Percentiles rank a stretch among this genome's conserved stretches.
These are phyloP conservation scores for Trachelipus rathkii DNA, from an alignment of 1,140 invertebrate species.

Conservation along the genomic window DNA sequence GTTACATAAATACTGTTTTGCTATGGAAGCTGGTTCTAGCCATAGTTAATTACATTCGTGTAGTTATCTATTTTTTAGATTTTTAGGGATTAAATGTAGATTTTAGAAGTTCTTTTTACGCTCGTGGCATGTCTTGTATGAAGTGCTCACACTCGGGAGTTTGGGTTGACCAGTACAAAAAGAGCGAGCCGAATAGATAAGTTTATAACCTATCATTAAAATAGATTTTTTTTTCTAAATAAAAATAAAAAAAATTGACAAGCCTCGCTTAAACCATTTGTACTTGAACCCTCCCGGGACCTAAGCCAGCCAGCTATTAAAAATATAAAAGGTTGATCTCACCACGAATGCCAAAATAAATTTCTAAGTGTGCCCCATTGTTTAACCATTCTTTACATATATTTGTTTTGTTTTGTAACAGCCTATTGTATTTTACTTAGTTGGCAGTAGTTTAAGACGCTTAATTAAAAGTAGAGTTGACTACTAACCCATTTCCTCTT, in stretches of 20 bases:
- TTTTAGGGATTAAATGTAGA: constrained; percentile 21
- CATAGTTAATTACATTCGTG: neutral
- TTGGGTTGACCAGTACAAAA: constrained; percentile 33
- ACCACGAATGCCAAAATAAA: no score
- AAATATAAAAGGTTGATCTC: neutral
- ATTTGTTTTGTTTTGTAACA: no score
- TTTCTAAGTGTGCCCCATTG: no score
- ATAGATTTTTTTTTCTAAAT: no score
- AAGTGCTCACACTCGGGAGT: constrained; percentile 38
- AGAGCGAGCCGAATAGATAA: neutral
- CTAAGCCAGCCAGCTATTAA: neutral
- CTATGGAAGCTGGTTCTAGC: constrained; percentile 2
- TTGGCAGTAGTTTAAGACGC: no score
- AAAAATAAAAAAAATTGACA: neutral
- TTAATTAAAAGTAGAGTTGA: no score
- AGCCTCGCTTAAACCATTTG: neutral
- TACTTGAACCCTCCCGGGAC: constrained; percentile 2
- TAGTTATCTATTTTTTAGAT: neutral
- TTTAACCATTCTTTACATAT: no score
- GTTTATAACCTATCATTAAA: neutral
- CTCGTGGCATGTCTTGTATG: constrained; percentile 39
- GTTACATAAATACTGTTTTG: neutral
- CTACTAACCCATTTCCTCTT: no score
- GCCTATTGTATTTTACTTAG: no score
- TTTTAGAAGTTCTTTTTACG: constrained; percentile 22